Evolutionary conservation across 2,797 vertebrate genomes (phyloP).

Genomic region (Microctenopoma stevenorrisi): DNA sequence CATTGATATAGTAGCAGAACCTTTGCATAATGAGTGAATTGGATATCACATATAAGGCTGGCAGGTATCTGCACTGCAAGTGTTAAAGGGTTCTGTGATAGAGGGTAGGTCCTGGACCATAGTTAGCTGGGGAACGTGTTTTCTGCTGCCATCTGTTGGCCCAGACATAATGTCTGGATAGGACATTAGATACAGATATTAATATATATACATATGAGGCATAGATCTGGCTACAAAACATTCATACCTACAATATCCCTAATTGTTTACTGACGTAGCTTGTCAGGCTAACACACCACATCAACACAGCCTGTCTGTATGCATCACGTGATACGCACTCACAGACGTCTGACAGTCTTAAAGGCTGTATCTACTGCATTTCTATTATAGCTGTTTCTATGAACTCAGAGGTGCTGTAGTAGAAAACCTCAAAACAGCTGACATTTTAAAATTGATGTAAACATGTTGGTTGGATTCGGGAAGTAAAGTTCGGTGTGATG

Average conservation of each 20-base stretch:
- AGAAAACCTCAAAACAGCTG: not conserved
- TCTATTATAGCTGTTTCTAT: slow-evolving; percentile 10
- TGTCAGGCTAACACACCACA: slow-evolving; percentile 19
- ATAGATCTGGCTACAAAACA: not conserved
- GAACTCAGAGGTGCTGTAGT: not conserved
- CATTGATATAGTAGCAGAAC: too few relatives aligned
- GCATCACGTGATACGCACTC: slow-evolving; percentile 39
- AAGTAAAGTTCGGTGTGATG: slow-evolving; percentile 1
- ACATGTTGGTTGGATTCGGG: slow-evolving; percentile 3
- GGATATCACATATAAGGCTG: not conserved
- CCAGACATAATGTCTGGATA: not conserved
- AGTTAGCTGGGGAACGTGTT: slow-evolving; percentile 20
- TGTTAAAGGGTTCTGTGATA: slow-evolving; percentile 6
- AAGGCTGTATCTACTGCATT: slow-evolving; percentile 21
- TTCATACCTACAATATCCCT: slow-evolving; percentile 7
- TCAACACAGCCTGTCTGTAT: slow-evolving; percentile 15
- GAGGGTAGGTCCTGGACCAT: slow-evolving; percentile 7
- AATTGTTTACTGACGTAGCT: slow-evolving; percentile 13
- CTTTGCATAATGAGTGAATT: too few relatives aligned
- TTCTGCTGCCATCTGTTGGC: slow-evolving; percentile 26
- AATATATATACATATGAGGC: too few relatives aligned
- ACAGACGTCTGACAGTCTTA: slow-evolving; percentile 10
- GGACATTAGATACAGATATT: too few relatives aligned
- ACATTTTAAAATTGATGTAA: slow-evolving; percentile 1
- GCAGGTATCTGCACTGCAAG: not conserved